Evolutionary conservation across 2,113 vertebrate genomes (phyloP).

Genomic region (Pimephales promelas): DNA sequence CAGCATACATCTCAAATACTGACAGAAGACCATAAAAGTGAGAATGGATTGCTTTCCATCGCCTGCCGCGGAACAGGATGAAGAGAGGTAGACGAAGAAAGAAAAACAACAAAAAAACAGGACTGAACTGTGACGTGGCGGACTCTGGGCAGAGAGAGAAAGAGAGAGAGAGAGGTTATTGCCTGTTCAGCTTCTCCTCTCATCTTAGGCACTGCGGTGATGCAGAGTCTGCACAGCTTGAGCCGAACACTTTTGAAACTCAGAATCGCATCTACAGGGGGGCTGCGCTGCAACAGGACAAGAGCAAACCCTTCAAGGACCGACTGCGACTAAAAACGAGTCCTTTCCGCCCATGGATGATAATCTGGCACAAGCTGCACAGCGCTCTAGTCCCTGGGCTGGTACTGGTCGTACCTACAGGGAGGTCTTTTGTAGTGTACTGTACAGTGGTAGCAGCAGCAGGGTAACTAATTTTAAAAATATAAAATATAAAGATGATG

Average conservation of each 20-base stretch:
- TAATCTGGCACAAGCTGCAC: conserved; percentile 10
- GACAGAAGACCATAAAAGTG: conserved; percentile 71
- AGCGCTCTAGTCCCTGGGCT: conserved; percentile 4
- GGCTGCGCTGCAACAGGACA: not conserved
- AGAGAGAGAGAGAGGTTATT: conserved; percentile 66
- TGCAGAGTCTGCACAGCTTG: conserved; percentile 82
- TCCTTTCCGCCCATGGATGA: not conserved
- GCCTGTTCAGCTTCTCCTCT: conserved; percentile 73
- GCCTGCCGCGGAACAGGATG: conserved; percentile 56
- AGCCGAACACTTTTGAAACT: not conserved
- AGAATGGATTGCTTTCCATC: conserved; percentile 47
- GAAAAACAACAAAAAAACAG: not conserved
- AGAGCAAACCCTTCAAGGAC: not conserved
- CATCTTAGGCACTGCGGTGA: conserved; percentile 94
- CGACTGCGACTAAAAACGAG: not conserved
- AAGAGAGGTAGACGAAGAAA: conserved; percentile 43
- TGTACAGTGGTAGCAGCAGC: conserved; percentile 77
- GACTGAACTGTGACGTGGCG: conserved; percentile 6
- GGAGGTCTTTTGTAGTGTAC: conserved; percentile 57
- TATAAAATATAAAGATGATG: conserved; percentile 53
- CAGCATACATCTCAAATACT: conserved; percentile 68
- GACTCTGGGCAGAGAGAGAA: conserved; percentile 29
- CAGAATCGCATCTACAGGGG: not conserved
- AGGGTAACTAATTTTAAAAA: conserved; percentile 62
- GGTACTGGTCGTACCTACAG: conserved; percentile 23